phyloP scores from a whole-genome alignment of 1,140 invertebrate species.

The Nasonia vitripennis region DNA sequence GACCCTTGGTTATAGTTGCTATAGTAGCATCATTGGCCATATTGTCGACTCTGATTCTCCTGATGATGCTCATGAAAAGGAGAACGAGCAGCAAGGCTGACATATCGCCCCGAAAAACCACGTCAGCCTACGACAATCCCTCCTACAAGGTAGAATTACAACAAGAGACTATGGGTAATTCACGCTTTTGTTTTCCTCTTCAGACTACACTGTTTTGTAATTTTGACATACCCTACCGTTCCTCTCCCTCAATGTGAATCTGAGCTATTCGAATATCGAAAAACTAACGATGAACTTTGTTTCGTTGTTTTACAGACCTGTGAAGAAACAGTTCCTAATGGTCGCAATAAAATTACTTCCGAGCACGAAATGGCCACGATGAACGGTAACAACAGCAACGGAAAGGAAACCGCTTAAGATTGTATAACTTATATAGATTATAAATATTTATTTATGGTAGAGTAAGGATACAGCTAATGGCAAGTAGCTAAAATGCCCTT shows the following conservation, averaged over 20 bases:
- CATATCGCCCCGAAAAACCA: conserved; percentile 81
- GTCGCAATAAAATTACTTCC: conserved; percentile 62
- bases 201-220: conserved; percentile 20
- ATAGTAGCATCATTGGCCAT: conserved; percentile 90
- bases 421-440: conserved; percentile 64
- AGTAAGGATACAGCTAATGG: conserved; percentile 28
- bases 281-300: not conserved
- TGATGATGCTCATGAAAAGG: conserved; percentile 86
- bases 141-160: conserved; percentile 95
- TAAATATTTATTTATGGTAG: conserved; percentile 55
- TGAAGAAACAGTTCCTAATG: conserved; percentile 69
- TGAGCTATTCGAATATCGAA: no score
- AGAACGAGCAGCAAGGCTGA: conserved; percentile 79
- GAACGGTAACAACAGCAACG: conserved; percentile 59
- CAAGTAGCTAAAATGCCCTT: conserved; percentile 44
- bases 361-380: conserved; percentile 71
- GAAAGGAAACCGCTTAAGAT: conserved; percentile 65
- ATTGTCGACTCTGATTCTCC: conserved; percentile 85
- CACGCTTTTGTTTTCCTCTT: conserved; percentile 64
- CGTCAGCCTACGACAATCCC: conserved; percentile 93
- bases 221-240: not conserved
- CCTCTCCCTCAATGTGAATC: not conserved
- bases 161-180: conserved; percentile 91
- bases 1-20: conserved; percentile 89
- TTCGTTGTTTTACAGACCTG: conserved; percentile 65